These are phyloP conservation scores for Mobula birostris DNA, from an alignment of 2,113 vertebrate genomes.

Conservation along the genomic window DNA sequence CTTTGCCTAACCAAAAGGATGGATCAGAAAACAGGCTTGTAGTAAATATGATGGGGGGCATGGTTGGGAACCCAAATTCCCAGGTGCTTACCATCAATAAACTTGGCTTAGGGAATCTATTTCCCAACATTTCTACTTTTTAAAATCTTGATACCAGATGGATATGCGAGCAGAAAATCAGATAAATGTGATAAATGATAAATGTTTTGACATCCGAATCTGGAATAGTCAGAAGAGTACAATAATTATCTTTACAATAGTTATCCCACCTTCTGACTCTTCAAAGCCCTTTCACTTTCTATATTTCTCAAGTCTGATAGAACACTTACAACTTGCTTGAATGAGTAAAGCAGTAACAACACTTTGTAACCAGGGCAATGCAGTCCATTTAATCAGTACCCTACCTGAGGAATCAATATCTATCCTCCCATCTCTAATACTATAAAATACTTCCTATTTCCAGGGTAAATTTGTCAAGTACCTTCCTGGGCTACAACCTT, in stretches of 20 bases:
- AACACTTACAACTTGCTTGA: background rate
- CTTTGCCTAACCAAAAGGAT: background rate
- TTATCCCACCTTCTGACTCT: background rate
- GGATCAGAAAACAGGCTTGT: background rate
- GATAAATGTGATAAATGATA: background rate
- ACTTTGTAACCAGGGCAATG: too few relatives aligned
- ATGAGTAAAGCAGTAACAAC: background rate
- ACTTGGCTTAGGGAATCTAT: background rate
- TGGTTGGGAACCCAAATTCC: background rate
- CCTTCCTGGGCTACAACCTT: background rate
- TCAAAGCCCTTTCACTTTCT: background rate
- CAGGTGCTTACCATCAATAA: background rate
- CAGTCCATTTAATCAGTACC: background rate
- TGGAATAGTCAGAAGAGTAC: background rate
- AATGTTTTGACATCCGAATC: too few relatives aligned
- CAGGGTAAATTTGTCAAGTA: background rate
- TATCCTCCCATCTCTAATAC: background rate
- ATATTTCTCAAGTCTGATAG: background rate
- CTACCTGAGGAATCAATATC: background rate
- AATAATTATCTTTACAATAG: background rate
- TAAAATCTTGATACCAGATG: background rate
- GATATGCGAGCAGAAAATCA: background rate
- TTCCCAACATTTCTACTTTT: background rate
- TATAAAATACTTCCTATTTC: background rate
- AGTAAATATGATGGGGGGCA: background rate